A percentile compares a stretch with the other conserved stretches of the same genome.
These are phyloP conservation scores for Adoxophyes honmai DNA, from an alignment of 1,140 invertebrate genomes.

Conservation along the genomic window DNA sequence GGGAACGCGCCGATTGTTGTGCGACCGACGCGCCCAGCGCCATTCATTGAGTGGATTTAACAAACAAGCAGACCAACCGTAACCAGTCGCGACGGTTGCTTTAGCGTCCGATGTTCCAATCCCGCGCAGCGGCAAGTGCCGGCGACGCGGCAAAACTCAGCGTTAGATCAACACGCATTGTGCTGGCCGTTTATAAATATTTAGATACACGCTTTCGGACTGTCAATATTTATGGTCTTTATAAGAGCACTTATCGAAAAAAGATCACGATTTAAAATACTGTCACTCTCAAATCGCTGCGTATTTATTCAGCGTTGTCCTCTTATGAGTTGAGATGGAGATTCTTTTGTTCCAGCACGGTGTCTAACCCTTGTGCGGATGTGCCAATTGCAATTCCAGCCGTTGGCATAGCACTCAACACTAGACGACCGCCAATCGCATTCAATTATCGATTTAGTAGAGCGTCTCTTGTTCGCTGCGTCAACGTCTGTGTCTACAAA, in stretches of 20 bases:
- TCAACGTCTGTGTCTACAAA: too few species aligned
- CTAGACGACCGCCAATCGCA: slow-evolving; percentile 37
- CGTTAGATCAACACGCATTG: slow-evolving; percentile 1
- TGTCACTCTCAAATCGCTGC: neutral
- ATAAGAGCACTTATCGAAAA: neutral
- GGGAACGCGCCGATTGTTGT: slow-evolving; percentile 72
- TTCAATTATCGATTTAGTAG: slow-evolving; percentile 45
- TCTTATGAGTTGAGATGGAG: neutral
- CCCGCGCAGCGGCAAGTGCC: neutral
- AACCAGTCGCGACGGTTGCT: slow-evolving; percentile 44
- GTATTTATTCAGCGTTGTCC: neutral
- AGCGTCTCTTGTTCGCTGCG: neutral
- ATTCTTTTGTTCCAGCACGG: slow-evolving; percentile 14
- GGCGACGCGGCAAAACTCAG: neutral
- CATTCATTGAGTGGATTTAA: slow-evolving; percentile 71
- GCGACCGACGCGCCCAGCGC: slow-evolving; percentile 64
- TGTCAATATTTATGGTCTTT: neutral
- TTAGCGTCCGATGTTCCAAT: too few species aligned
- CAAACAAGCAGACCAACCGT: slow-evolving; percentile 59
- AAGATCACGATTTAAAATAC: neutral
- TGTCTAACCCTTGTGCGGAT: slow-evolving; percentile 32
- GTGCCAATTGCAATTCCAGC: slow-evolving; percentile 39
- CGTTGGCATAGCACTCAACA: slow-evolving; percentile 20
- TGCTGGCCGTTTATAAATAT: neutral
- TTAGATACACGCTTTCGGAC: neutral